Conservation (phyloP, 1,140 invertebrate genomes). For the Samia ricini region DNA sequence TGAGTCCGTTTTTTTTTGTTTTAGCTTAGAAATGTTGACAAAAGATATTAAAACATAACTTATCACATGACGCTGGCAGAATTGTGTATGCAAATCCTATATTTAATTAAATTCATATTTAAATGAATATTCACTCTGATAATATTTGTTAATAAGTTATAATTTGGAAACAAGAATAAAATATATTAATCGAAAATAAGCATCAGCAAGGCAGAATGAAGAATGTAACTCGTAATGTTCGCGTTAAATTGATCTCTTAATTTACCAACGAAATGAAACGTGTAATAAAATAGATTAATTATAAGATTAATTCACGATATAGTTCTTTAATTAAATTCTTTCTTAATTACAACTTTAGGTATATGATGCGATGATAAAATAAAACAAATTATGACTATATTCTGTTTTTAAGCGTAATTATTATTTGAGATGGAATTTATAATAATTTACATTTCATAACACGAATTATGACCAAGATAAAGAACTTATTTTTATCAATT, state of each 20-base stretch:
- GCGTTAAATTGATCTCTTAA: neutral
- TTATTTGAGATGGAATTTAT: too few relatives aligned
- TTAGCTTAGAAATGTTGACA: too few relatives aligned
- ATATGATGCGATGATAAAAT: neutral
- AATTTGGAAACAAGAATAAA: neutral
- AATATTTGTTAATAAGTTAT: neutral
- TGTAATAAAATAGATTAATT: neutral
- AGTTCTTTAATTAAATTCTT: neutral
- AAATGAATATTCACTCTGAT: too few relatives aligned
- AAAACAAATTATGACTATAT: neutral
- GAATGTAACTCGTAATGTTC: conserved; percentile 1
- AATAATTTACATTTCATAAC: too few relatives aligned
- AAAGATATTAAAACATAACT: too few relatives aligned
- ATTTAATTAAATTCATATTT: too few relatives aligned
- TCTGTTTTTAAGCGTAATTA: too few relatives aligned
- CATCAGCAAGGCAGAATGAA: neutral
- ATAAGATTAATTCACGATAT: conserved; percentile 5
- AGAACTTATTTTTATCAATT: too few relatives aligned
- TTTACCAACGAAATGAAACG: conserved; percentile 5
- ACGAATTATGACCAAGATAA: too few relatives aligned
- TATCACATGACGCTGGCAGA: too few relatives aligned
- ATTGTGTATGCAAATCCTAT: too few relatives aligned
- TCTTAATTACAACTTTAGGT: neutral
- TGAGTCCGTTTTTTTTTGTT: too few relatives aligned
- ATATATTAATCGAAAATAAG: neutral